Evolutionary conservation across 2,113 vertebrate genomes (phyloP).

Genomic region (Eulemur rufifrons): DNA sequence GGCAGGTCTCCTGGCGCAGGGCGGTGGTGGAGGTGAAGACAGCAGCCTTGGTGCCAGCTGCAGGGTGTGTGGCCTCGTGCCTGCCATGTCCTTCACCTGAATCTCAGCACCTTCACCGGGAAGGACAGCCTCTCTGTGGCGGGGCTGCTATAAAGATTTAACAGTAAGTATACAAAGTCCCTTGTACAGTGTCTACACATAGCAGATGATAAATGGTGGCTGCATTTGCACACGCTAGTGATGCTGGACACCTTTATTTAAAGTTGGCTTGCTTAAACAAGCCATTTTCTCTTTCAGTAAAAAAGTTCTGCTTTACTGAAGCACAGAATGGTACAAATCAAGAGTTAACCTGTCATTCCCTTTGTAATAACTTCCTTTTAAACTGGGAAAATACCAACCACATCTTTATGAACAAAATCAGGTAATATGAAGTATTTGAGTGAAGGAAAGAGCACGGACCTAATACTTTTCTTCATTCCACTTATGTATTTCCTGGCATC

Average conservation of each 20-base stretch:
- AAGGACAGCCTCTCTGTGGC: background rate
- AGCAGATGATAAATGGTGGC: background rate
- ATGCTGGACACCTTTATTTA: background rate
- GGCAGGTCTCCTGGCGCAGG: rapidly evolving
- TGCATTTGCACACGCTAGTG: background rate
- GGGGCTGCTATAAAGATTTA: background rate
- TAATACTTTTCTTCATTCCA: background rate
- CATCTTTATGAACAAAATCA: background rate
- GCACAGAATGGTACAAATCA: background rate
- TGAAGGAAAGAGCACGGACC: background rate
- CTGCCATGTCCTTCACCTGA: background rate
- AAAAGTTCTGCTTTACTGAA: background rate
- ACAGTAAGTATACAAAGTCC: background rate
- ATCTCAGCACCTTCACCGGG: background rate
- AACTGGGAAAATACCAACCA: background rate
- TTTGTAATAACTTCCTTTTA: background rate
- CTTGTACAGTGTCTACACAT: rapidly evolving
- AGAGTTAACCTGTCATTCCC: background rate
- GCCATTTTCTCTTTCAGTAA: background rate
- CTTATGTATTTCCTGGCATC: too few relatives aligned
- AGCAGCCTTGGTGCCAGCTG: background rate
- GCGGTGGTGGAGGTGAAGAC: rapidly evolving
- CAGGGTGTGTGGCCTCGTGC: background rate
- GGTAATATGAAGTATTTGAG: background rate
- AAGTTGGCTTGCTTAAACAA: background rate